phyloP scores from a whole-genome alignment of 2,888 invertebrate genomes.

The Hirudinaria manillensis region DNA sequence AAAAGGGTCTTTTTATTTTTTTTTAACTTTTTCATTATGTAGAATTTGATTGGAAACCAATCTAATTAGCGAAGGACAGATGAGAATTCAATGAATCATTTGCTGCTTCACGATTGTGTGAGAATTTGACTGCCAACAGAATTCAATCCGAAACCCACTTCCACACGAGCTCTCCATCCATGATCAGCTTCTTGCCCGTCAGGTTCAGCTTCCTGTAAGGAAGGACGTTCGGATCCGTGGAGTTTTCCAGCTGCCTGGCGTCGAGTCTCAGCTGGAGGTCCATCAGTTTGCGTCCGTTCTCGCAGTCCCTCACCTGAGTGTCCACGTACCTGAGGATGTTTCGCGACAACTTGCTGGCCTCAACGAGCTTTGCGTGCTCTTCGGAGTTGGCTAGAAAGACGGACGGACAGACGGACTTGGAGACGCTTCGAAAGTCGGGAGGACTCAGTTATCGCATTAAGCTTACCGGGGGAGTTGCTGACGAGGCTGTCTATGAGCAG shows the following conservation, averaged over 20 bases:
- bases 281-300: conserved; percentile 68
- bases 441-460: too few species aligned
- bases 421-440: not conserved
- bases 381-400: conserved; percentile 15
- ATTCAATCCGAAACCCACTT: conserved; percentile 4
- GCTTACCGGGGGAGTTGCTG: conserved; percentile 13
- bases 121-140: too few species aligned
- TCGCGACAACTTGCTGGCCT: conserved; percentile 19
- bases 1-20: too few species aligned
- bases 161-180: conserved; percentile 24
- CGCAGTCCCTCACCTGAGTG: conserved; percentile 60
- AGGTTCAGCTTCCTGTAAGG: conserved; percentile 16
- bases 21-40: too few species aligned
- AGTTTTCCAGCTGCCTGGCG: conserved; percentile 50
- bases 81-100: too few species aligned
- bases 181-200: conserved; percentile 27
- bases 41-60: too few species aligned
- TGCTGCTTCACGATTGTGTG: too few species aligned
- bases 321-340: conserved; percentile 24
- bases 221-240: conserved; percentile 29
- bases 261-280: conserved; percentile 64
- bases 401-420: not conserved
- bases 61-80: too few species aligned
- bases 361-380: conserved; percentile 9
- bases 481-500: conserved; percentile 28